Base-by-base conservation (phyloP, 2,113 vertebrate species). In the Lamprotornis superbus region DNA sequence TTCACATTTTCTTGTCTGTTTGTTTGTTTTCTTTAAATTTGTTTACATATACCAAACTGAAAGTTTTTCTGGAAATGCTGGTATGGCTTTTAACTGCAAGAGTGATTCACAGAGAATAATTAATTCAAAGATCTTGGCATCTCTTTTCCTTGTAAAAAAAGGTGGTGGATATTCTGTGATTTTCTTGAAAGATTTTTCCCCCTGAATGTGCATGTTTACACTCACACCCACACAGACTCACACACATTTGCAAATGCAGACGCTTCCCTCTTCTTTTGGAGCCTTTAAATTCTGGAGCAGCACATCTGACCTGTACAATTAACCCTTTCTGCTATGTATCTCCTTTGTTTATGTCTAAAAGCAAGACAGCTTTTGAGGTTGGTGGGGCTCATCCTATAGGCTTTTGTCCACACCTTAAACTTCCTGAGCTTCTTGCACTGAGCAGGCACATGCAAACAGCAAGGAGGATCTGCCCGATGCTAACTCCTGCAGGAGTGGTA, bases 41-140 rank as follows among this genome's bases (percentile, higher is more conserved):
- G 82, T 95, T 97, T 97, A 94, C 47, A 90, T 89, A 73, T 31
- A 76, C 81, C 0, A 3, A 87, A 94, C 83, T 64, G 68, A 95
- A 79, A 67, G 93, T 74, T 95, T 93, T 96, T 96, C 94, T 95
- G 94, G 95, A 94, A 96, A 95, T 92, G 90, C 90, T 90, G 90
- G 93, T 96, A 92, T 74, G 80, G 64, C 93, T 93, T 95, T 96
- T 83, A 92, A 90, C 37, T 92, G 44, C 35, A 82, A 35, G 83
- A 84, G 14, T 96, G 88, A 96, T 86, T 96, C 93, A 96, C 85
- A n/a, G 52, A 60, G 73, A 83, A 83, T 77, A 96, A 96, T 97
- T 91, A 85, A 92, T 69, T 94, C 95, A 68, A 81, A 94, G 92
- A 96, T 90, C 88, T 95, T 52, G 23, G 90, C 93, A 90, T 92